Conservation (phyloP, 1,140 invertebrate genomes). For the Drosophila ficusphila region DNA sequence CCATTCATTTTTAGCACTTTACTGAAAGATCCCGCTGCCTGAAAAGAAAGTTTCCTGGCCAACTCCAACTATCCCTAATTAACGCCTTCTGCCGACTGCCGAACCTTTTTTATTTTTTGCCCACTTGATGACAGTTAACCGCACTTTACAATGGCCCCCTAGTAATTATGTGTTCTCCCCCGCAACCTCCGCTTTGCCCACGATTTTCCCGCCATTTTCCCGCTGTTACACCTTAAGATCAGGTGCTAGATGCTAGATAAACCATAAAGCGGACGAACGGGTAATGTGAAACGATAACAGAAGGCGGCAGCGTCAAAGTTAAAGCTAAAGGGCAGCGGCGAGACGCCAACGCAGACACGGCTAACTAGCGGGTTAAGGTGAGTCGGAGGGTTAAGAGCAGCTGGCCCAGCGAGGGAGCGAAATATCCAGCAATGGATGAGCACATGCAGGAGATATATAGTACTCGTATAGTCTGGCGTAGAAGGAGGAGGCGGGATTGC, state of each 20-base stretch:
- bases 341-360: conserved; percentile 66
- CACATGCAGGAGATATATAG: conserved; percentile 10
- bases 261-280: conserved; percentile 17
- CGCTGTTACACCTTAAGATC: conserved; percentile 22
- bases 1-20: conserved; percentile 29
- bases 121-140: conserved; percentile 48
- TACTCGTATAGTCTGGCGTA: no score
- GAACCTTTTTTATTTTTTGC: conserved; percentile 21
- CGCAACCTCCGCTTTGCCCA: not conserved
- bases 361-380: conserved; percentile 8
- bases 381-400: not conserved
- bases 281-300: conserved; percentile 35
- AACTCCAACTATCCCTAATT: conserved; percentile 42
- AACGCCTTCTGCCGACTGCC: conserved; percentile 34
- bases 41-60: conserved; percentile 14
- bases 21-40: not conserved
- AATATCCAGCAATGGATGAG: conserved; percentile 24
- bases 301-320: conserved; percentile 45
- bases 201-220: conserved; percentile 4
- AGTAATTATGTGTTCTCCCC: conserved; percentile 19
- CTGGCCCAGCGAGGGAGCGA: conserved; percentile 6
- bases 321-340: conserved; percentile 74
- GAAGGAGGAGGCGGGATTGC: conserved; percentile 29
- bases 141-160: conserved; percentile 17
- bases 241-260: conserved; percentile 57